Evolutionary conservation across 1,140 invertebrate species (phyloP).

Genomic region (Drosophila bifasciata): DNA sequence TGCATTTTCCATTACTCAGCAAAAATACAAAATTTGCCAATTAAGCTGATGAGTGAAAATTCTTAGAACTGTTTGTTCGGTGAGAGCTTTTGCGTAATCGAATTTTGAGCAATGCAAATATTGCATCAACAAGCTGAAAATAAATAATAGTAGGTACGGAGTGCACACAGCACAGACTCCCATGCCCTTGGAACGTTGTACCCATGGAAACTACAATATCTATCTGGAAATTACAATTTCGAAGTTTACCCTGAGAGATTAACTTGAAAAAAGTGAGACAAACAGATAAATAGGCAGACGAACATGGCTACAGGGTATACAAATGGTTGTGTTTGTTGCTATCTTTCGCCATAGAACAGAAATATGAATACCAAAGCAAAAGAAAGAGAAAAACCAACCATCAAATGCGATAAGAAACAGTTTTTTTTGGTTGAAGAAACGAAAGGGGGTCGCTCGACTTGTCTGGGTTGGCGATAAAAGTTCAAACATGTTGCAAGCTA

Average conservation of each 20-base stretch:
- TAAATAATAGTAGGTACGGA: too few species aligned
- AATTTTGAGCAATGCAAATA: neutral
- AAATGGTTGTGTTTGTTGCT: too few species aligned
- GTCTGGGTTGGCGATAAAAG: slow-evolving; percentile 49
- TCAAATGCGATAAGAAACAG: neutral
- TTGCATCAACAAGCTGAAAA: slow-evolving; percentile 1
- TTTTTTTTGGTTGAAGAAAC: neutral
- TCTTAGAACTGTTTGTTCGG: slow-evolving; percentile 20
- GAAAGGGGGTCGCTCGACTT: slow-evolving; percentile 5
- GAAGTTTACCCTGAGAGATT: too few species aligned
- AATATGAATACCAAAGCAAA: slow-evolving; percentile 14
- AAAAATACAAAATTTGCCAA: slow-evolving; percentile 38
- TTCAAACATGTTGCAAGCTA: slow-evolving; percentile 53
- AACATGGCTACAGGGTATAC: too few species aligned
- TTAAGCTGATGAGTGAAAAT: slow-evolving; percentile 43
- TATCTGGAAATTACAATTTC: too few species aligned
- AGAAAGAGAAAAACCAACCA: neutral
- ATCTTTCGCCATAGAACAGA: neutral
- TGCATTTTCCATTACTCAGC: slow-evolving; percentile 64
- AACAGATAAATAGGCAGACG: too few species aligned
- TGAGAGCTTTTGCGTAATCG: slow-evolving; percentile 38
- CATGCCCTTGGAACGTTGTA: too few species aligned
- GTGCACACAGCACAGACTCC: too few species aligned
- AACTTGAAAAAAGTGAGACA: neutral
- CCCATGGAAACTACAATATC: too few species aligned